Evolutionary conservation across 2,797 vertebrate genomes (phyloP), one percentile per base, ranked within the genome.

Genomic region (Bradypodion pumilum): DNA sequence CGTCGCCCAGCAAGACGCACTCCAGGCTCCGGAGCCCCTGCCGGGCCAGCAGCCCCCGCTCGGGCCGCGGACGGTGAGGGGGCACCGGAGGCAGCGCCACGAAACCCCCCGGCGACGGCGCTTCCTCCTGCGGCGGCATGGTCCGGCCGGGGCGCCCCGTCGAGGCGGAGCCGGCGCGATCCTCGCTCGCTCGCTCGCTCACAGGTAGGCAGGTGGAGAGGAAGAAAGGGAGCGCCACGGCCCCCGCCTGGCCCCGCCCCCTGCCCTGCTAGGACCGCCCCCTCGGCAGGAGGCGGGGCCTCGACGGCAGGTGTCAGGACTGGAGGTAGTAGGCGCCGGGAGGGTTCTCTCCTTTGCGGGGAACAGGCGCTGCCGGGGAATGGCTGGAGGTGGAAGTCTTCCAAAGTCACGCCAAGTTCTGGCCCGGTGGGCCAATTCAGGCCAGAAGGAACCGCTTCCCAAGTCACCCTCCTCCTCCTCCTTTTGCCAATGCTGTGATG

Each of bases 1-100:
- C 97, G 87, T 97, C 97, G 0, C 97, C 97, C 85, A 97, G 95
- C 65, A 97, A 93, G 46, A 97, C 96, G 87, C 97, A 97, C 94
- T 97, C 97, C 37, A 97, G 93, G 84, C 95, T 91, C 85, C 96
- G 95, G 86, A 96, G 96, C 83, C 95, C 94, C 13, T 25, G 3
- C 23, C 7, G 21, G 3, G 87, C 59, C 65, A 90, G 89, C 49
- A 89, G 90, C 63, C 76, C 73, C 0, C 93, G 63, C 5, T 42
- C 32, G 40, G 27, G 37, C 16, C 68, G 56, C 23, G 82, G 66
- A 2, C 78, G 29, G 32, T 27, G 83, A 19, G 84, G 78, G 21
- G 84, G 84, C 37, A 85, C 84, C 12, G 84, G 84, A 5, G 84
- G 83, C 29, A 80, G 15, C 56, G 46, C 32, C 65, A 15, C 60